Conservation (phyloP, 2,797 vertebrate species). For the Channa striata region DNA sequence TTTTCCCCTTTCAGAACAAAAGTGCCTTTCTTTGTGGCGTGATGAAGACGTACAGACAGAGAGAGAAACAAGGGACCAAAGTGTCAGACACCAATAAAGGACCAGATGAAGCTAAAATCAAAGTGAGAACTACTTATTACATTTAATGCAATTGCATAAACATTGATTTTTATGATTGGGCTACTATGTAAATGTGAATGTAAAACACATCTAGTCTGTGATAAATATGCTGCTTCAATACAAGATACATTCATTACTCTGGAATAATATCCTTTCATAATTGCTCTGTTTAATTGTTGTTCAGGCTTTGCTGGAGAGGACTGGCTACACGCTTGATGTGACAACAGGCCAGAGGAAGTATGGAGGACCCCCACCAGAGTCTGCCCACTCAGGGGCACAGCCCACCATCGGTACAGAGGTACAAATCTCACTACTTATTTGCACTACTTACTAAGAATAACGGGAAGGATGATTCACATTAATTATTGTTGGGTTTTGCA, state of each 20-base stretch:
- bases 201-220: neutral
- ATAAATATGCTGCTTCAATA: neutral
- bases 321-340: constrained; percentile 98
- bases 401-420: constrained; percentile 99
- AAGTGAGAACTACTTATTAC: constrained; percentile 75
- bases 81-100: constrained; percentile 98
- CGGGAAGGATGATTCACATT: neutral
- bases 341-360: constrained; percentile 99
- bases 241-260: neutral
- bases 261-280: neutral
- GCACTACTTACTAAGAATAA: neutral
- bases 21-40: constrained; percentile 99
- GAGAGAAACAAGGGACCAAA: constrained; percentile 99
- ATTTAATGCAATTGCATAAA: neutral
- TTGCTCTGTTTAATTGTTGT: neutral
- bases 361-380: constrained; percentile 96
- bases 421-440: constrained; percentile 13
- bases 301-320: constrained; percentile 94
- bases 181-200: neutral
- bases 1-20: constrained; percentile 92
- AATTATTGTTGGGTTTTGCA: neutral
- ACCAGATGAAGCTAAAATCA: constrained; percentile 99
- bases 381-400: constrained; percentile 93
- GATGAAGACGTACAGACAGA: constrained; percentile 99
- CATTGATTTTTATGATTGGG: neutral